Conservation (phyloP, 2,797 vertebrate genomes). For the Gallinago solitaria region DNA sequence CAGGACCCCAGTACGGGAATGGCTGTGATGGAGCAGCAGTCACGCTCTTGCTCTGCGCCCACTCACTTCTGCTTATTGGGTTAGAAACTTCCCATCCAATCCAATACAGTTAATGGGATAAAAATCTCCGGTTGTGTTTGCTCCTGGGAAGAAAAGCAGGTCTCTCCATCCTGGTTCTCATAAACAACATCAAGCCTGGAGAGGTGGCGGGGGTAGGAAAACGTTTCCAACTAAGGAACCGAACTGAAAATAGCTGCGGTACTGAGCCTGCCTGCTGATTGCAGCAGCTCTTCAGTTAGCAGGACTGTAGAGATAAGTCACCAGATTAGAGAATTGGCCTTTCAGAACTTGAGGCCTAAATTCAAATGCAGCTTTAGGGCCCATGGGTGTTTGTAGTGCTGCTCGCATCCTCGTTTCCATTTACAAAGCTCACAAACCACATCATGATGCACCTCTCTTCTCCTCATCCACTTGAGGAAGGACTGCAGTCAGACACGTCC, state of each 20-base stretch:
- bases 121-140: neutral
- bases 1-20: neutral
- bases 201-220: neutral
- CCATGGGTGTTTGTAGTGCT: neutral
- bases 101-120: neutral
- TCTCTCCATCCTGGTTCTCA: neutral
- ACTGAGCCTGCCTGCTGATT: constrained; percentile 28
- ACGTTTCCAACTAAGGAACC: neutral
- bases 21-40: neutral
- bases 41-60: neutral
- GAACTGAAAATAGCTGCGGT: constrained; percentile 47
- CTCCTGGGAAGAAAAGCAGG: neutral
- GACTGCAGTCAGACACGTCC: neutral
- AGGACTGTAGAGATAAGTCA: neutral
- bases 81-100: neutral
- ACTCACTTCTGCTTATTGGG: neutral
- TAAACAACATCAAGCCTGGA: neutral
- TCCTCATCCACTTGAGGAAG: neutral
- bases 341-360: neutral
- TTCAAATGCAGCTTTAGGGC: neutral
- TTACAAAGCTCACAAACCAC: neutral
- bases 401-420: neutral
- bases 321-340: neutral
- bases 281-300: constrained; percentile 5
- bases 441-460: neutral